Evolutionary conservation across 2,888 invertebrate species (phyloP), one percentile per base, ranked within the genome.

Genomic region (Prosapia bicincta): DNA sequence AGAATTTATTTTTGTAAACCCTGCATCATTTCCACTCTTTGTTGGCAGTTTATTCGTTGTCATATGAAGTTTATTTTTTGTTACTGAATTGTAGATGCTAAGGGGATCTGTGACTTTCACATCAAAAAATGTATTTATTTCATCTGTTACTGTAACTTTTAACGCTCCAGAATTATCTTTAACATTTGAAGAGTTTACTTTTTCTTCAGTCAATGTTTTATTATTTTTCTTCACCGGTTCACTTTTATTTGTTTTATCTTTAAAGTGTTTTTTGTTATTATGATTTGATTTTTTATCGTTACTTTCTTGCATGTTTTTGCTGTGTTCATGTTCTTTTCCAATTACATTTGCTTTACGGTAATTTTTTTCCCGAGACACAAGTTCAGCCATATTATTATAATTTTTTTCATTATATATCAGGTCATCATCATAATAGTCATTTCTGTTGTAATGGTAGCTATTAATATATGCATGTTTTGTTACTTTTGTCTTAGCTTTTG

Each of bases 391-490:
- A 26, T 67, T 67, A 5, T 24, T 26, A 3, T 24, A 25, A 26
- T 26, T 1, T 2, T n/a, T 5, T 26, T 67, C 26, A 25, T 1
- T 3, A 25, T 26, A 7, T 1, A n/a, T 15, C 3, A 38, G 20
- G 20, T 69, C n/a, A 43, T 73, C 20, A 15, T 73, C 23, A 26
- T 66, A 67, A 32, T 73, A 25, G n/a, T 43, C 68, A 73, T 25
- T 7, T 43, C 43, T 43, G 0, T 20, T 13, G 25, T 26, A 43
- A 20, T 15, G 32, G 0, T 65, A n/a, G 26, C 1, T 69, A n/a
- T 26, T 28, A 26, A 24, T 20, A 2, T 10, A 20, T n/a, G 20
- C 1, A 6, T 54, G 5, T 54, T 20, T 9, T 20, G n/a, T 54
- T 20, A 20, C 20, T 54, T 54, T 54, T 3, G 54, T 54, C 20